A percentile compares a stretch with the other conserved stretches of the same genome.
Conservation (phyloP, 2,888 invertebrate species). For the Cryptus armator region DNA sequence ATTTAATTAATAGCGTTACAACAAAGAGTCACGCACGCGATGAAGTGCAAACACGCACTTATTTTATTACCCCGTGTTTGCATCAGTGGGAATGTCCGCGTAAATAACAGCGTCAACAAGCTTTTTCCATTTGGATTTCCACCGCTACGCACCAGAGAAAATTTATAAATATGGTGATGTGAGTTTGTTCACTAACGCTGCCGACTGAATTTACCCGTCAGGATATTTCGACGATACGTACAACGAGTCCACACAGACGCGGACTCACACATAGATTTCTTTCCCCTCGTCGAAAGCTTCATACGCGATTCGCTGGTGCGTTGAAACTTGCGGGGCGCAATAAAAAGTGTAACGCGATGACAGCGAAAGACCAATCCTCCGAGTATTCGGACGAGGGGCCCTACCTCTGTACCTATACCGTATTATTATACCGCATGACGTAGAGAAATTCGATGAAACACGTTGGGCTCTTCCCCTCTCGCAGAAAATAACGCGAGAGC, state of each 20-base stretch:
- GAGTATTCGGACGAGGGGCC: background rate
- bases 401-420: background rate
- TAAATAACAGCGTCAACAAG: conserved; percentile 41
- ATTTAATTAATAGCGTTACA: conserved; percentile 58
- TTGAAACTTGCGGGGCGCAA: conserved; percentile 53
- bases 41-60: conserved; percentile 52
- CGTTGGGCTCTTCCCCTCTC: background rate
- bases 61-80: conserved; percentile 41
- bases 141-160: conserved; percentile 8
- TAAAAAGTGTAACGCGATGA: conserved; percentile 54
- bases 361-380: conserved; percentile 3
- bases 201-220: conserved; percentile 8
- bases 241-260: background rate
- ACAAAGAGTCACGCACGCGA: conserved; percentile 57
- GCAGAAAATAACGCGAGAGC: conserved; percentile 14
- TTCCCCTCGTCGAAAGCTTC: conserved; percentile 40
- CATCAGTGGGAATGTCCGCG: background rate
- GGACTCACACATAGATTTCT: background rate
- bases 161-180: conserved; percentile 57
- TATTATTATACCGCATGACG: conserved; percentile 16
- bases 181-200: conserved; percentile 42
- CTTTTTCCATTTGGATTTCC: conserved; percentile 61
- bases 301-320: conserved; percentile 32
- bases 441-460: conserved; percentile 46
- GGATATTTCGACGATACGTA: conserved; percentile 45